Conservation (phyloP, 2,888 invertebrate genomes). For the Magallana nippona region DNA sequence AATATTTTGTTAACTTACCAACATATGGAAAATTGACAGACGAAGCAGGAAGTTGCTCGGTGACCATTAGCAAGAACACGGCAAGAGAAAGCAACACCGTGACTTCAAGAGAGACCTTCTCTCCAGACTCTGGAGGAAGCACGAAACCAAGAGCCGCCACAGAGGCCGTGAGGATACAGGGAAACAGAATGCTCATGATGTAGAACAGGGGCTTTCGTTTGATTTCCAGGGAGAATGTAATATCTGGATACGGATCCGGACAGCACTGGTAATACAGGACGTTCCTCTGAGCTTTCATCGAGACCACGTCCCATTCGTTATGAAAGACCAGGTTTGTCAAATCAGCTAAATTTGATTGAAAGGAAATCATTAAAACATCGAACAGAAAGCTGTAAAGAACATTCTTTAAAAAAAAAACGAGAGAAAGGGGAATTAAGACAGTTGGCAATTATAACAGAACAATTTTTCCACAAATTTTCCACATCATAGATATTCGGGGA, state of each 20-base stretch:
- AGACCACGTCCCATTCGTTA: conserved; percentile 58
- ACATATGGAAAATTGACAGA: conserved; percentile 69
- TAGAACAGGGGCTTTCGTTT: conserved; percentile 70
- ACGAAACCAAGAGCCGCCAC: conserved; percentile 69
- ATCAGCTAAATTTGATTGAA: conserved; percentile 46
- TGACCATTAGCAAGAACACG: conserved; percentile 70
- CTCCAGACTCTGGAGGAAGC: conserved; percentile 72
- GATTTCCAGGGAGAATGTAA: conserved; percentile 52
- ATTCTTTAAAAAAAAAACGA: too few relatives aligned
- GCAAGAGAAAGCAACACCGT: conserved; percentile 72
- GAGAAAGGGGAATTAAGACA: too few relatives aligned
- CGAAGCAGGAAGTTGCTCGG: conserved; percentile 71
- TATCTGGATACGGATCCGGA: conserved; percentile 52
- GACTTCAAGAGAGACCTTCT: conserved; percentile 70
- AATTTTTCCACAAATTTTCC: too few relatives aligned
- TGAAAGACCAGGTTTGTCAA: conserved; percentile 54
- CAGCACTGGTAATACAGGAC: conserved; percentile 48
- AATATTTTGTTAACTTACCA: conserved; percentile 55
- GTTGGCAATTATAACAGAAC: too few relatives aligned
- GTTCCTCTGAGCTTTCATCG: conserved; percentile 42
- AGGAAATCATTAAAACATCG: conserved; percentile 51
- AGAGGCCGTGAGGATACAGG: conserved; percentile 69
- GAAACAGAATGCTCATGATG: conserved; percentile 71
- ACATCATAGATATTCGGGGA: too few relatives aligned
- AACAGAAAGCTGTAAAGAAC: too few relatives aligned